Conservation (phyloP, 2,797 vertebrate genomes). For the Epinephelus awoara region DNA sequence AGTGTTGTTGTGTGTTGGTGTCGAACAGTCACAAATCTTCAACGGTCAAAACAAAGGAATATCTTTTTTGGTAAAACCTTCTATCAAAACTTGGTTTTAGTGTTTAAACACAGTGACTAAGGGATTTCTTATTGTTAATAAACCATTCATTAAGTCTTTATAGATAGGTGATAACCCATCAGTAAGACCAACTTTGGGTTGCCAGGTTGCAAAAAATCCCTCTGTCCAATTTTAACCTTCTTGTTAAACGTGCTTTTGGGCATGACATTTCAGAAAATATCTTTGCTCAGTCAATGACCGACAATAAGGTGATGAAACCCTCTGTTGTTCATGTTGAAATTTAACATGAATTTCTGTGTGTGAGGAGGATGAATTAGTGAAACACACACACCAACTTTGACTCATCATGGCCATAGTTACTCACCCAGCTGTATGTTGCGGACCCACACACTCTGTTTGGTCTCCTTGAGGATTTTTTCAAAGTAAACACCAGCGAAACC, state of each 20-base stretch:
- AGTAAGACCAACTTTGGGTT: background rate
- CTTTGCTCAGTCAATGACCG: background rate
- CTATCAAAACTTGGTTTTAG: too few species aligned
- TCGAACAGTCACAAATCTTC: too few species aligned
- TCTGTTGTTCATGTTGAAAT: background rate
- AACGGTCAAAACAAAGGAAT: too few species aligned
- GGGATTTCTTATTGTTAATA: too few species aligned
- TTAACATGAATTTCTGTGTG: background rate
- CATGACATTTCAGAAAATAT: background rate
- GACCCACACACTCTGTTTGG: conserved; percentile 97
- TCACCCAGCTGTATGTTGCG: conserved; percentile 98
- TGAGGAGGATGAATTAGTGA: background rate
- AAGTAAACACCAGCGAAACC: conserved; percentile 99
- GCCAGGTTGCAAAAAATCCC: background rate
- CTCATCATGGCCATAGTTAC: conserved; percentile 13
- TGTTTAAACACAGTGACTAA: too few species aligned
- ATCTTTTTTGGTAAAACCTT: too few species aligned
- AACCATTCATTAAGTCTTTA: too few species aligned
- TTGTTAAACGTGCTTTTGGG: background rate
- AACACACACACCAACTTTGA: background rate
- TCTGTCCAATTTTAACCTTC: background rate
- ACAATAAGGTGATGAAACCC: background rate
- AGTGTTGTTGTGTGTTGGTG: too few species aligned
- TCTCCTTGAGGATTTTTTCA: conserved; percentile 98
- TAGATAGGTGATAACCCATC: too few species aligned